Evolutionary conservation across 2,888 invertebrate genomes (phyloP), one percentile per base, ranked within the genome.

Genomic region (Limenitis arthemis): DNA sequence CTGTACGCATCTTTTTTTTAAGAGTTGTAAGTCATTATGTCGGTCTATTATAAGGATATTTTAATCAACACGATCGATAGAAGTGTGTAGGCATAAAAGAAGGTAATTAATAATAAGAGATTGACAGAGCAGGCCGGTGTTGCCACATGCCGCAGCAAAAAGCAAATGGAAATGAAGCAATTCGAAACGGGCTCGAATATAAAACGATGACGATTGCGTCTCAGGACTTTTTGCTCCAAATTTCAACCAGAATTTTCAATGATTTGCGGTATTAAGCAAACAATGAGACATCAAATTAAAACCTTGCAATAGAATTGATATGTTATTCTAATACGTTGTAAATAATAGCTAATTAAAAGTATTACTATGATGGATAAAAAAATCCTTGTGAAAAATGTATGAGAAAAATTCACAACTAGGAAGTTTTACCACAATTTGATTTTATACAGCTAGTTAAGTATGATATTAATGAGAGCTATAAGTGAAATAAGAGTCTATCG

Each of bases 91-190:
- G 70, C 69, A 84, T 79, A 82, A 83, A 81, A 64, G 80, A 79
- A 83, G 79, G 74, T 86, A 85, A 86, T 86, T 86, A 86, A 84
- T 86, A 86, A 79, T 75, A 77, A 73, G 70, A 78, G 73, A 72
- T 73, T 71, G 75, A 73, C 67, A 66, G 70, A 69, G 65, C 68
- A 66, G 62, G 69, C 64, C 67, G 61, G 60, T 65, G 71, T 70
- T 72, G 78, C 81, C 85, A 80, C 82, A 84, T 83, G 84, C 77
- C 71, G 77, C 67, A 73, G 74, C 76, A 84, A 85, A 86, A 85
- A 85, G 75, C 61, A 60, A 81, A 77, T 82, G 70, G 74, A 80
- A 84, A 78, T 72, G 75, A 73, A 73, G 63, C 73, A 77, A 86
- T 85, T 85, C 69, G 85, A 83, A 82, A 84, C 83, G 85, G 75